Percentiles rank a stretch among this genome's conserved stretches.
Evolutionary conservation across 1,140 invertebrate genomes (phyloP).

Genomic region (Trichomalopsis sarcophagae): DNA sequence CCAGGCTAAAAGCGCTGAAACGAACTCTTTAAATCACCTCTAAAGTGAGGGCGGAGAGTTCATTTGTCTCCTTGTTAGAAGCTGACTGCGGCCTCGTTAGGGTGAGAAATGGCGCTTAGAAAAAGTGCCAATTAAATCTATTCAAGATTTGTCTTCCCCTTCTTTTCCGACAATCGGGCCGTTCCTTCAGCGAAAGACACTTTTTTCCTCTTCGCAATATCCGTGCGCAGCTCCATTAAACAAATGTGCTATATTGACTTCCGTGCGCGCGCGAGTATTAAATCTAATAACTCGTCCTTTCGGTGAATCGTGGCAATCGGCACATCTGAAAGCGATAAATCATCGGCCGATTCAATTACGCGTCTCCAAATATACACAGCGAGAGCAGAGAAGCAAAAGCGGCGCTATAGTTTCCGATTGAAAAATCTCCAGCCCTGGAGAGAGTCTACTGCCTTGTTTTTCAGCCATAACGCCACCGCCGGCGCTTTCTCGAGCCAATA

Average conservation of each 20-base stretch:
- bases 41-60: neutral
- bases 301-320: neutral
- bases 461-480: neutral
- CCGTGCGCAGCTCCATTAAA: no score
- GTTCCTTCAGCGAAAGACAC: neutral
- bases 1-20: neutral
- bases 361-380: neutral
- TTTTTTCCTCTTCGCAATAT: no score
- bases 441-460: neutral
- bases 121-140: constrained; percentile 36
- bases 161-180: neutral
- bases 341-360: neutral
- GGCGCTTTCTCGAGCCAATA: constrained; percentile 13
- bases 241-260: no score
- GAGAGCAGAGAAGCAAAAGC: neutral
- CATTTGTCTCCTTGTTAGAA: constrained; percentile 28
- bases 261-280: no score
- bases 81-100: constrained; percentile 25
- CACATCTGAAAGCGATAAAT: neutral
- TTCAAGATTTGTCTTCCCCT: constrained; percentile 15
- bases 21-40: constrained; percentile 3
- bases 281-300: neutral
- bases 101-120: constrained; percentile 31
- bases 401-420: neutral
- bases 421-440: neutral